These are phyloP conservation scores for Heliconius hortense DNA, from an alignment of 2,888 invertebrate species.

Conservation along the genomic window DNA sequence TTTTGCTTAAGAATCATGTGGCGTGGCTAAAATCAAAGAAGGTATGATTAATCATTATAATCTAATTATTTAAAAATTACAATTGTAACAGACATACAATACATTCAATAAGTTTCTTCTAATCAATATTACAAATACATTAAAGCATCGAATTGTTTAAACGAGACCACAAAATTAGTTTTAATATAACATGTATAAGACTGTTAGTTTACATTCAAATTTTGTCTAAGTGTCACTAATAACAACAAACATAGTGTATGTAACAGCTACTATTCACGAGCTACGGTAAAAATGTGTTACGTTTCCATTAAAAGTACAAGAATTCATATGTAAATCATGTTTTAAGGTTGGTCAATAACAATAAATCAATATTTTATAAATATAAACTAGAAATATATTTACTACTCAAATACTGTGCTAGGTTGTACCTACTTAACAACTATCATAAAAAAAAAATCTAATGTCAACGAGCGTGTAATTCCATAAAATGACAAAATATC, in stretches of 20 bases:
- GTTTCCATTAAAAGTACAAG: conserved; percentile 11
- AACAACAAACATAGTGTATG: conserved; percentile 33
- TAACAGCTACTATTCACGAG: conserved; percentile 40
- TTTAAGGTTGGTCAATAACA: conserved; percentile 14
- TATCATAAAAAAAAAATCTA: not conserved
- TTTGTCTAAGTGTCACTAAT: conserved; percentile 19
- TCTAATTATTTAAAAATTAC: conserved; percentile 30
- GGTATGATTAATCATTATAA: not conserved
- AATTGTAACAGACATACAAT: conserved; percentile 38
- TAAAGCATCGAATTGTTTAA: conserved; percentile 20
- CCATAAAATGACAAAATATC: not conserved
- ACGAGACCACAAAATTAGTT: conserved; percentile 15
- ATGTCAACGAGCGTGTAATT: not conserved
- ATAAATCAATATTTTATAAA: not conserved
- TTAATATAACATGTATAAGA: not conserved
- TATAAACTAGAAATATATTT: conserved; percentile 9
- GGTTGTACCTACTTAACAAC: conserved; percentile 3
- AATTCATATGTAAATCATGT: not conserved
- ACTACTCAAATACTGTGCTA: conserved; percentile 9
- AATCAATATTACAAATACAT: conserved; percentile 16
- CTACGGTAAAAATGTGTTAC: conserved; percentile 28
- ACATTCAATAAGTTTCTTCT: conserved; percentile 31
- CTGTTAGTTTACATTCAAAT: conserved; percentile 5
- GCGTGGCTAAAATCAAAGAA: conserved; percentile 16
- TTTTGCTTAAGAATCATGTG: not conserved